These are phyloP conservation scores for Amphimedon queenslandica DNA, from an alignment of 37 sponge, comb jelly and placozoan genomes.

Conservation along the genomic window DNA sequence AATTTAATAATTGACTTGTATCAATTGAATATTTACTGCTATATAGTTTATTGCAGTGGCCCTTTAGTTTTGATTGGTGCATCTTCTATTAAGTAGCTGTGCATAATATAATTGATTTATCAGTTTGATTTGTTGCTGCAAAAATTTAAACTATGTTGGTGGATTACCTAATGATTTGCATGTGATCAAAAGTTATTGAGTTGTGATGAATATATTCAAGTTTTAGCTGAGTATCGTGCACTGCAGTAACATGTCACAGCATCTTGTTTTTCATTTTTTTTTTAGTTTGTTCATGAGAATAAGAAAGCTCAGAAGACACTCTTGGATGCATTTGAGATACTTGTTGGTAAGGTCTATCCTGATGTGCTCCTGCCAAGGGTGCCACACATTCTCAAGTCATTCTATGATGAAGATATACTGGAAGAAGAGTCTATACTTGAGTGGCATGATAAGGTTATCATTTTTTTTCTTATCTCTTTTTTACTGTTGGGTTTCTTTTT, in stretches of 20 bases:
- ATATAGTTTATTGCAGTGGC: background rate
- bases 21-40: no score
- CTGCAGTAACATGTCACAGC: no score
- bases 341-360: constrained; percentile 75
- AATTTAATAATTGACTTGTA: background rate
- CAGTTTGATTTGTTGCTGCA: no score
- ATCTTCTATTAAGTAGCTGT: no score
- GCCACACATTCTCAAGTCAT: constrained; percentile 87
- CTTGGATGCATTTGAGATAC: constrained; percentile 85
- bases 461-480: background rate
- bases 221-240: no score
- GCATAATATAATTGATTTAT: no score
- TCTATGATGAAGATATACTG: constrained; percentile 92
- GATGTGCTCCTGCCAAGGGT: constrained; percentile 72
- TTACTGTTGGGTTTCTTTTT: background rate
- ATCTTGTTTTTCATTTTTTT: no score
- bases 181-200: background rate
- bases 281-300: constrained; percentile 84
- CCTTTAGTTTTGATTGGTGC: no score
- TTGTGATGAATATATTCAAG: no score
- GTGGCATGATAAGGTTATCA: constrained; percentile 89
- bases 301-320: constrained; percentile 89
- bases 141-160: no score
- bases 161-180: no score
- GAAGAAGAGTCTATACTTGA: constrained; percentile 93